phyloP scores from a whole-genome alignment of 2,797 vertebrate genomes.

The Thalassophryne amazonica region DNA sequence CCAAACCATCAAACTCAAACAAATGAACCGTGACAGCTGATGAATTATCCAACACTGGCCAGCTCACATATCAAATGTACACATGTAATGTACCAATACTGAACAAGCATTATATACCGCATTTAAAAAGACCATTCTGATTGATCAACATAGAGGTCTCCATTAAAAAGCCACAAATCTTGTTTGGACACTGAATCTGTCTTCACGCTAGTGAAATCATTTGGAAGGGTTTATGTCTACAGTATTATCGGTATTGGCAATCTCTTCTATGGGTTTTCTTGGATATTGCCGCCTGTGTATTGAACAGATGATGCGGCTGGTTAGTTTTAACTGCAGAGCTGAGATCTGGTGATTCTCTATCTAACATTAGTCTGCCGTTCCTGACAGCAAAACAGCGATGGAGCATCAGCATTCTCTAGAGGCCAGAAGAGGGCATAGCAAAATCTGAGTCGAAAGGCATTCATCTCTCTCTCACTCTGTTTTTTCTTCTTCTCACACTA shows the following conservation, averaged over 20 bases:
- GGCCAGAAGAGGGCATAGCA: conserved; percentile 47
- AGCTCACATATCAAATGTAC: no score
- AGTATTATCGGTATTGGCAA: not conserved
- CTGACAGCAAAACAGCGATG: conserved; percentile 24
- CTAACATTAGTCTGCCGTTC: conserved; percentile 16
- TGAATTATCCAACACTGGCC: no score
- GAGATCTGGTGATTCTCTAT: conserved; percentile 31
- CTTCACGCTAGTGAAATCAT: not conserved
- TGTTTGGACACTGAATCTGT: conserved; percentile 9
- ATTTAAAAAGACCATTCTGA: no score
- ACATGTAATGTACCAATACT: no score
- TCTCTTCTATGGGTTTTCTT: conserved; percentile 1
- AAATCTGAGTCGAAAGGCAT: conserved; percentile 16
- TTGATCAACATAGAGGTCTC: no score
- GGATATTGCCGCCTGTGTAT: conserved; percentile 2
- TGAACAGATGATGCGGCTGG: conserved; percentile 17
- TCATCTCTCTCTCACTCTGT: conserved; percentile 20
- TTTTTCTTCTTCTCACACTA: conserved; percentile 25
- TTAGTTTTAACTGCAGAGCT: conserved; percentile 38
- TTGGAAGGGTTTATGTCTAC: conserved; percentile 1
- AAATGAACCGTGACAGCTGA: no score
- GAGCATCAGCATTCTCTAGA: conserved; percentile 71
- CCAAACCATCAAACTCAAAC: no score
- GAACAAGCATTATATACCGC: no score
- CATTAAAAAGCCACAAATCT: no score